Conservation (phyloP, 2,797 vertebrate species). For the Phrynocephalus forsythii region DNA sequence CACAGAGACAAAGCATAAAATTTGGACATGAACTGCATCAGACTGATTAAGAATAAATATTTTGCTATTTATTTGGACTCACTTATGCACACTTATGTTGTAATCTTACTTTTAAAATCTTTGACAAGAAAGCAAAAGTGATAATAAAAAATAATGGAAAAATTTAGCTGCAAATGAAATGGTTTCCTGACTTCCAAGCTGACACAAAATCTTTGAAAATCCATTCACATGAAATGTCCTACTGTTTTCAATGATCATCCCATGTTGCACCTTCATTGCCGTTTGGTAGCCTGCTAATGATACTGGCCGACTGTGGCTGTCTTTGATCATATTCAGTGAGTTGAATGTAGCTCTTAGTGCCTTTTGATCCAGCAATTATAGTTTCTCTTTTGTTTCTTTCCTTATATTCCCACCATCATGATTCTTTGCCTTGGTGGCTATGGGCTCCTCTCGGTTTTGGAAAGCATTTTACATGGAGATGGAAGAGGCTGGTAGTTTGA, state of each 20-base stretch:
- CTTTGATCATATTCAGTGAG: constrained; percentile 5
- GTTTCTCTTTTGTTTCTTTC: background rate
- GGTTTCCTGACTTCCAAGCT: background rate
- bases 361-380: background rate
- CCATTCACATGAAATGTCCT: background rate
- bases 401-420: background rate
- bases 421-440: background rate
- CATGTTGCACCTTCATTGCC: background rate
- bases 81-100: background rate
- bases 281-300: background rate
- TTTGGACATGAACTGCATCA: background rate
- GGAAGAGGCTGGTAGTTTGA: background rate
- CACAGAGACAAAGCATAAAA: background rate
- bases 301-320: background rate
- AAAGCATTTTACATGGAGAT: background rate
- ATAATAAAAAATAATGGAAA: background rate
- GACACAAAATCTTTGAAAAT: background rate
- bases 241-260: background rate
- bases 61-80: background rate
- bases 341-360: background rate
- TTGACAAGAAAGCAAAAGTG: background rate
- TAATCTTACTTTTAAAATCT: background rate
- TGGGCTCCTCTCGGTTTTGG: background rate
- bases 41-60: no score
- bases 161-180: background rate